Conservation (phyloP, 2,113 vertebrate genomes). For the Notechis scutatus region DNA sequence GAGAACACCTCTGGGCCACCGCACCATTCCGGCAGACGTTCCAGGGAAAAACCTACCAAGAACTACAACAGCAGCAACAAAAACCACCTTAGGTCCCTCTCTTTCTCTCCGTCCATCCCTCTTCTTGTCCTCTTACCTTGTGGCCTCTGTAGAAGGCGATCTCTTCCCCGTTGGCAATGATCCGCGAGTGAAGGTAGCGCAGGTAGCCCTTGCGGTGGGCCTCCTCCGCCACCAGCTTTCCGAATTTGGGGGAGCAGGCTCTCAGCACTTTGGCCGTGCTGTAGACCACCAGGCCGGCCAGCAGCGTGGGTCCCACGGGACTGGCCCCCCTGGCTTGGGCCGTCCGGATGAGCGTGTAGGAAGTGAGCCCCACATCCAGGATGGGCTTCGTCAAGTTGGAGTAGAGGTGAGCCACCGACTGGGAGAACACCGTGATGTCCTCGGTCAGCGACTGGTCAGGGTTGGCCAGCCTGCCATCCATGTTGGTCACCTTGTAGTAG, state of each 20-base stretch:
- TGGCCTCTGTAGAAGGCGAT: conserved; percentile 98
- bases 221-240: conserved; percentile 94
- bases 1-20: too few species aligned
- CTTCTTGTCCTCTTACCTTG: conserved; percentile 76
- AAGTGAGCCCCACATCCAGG: conserved; percentile 91
- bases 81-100: background rate
- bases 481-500: conserved; percentile 92
- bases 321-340: conserved; percentile 87
- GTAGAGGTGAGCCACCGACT: conserved; percentile 93
- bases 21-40: background rate
- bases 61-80: background rate
- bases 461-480: conserved; percentile 93
- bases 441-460: conserved; percentile 97
- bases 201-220: conserved; percentile 92
- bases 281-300: conserved; percentile 92
- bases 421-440: conserved; percentile 95
- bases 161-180: conserved; percentile 96
- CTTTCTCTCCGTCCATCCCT: background rate
- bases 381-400: conserved; percentile 99
- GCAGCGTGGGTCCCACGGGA: conserved; percentile 84
- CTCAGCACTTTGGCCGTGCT: conserved; percentile 89
- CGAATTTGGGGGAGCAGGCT: conserved; percentile 92
- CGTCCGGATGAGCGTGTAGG: conserved; percentile 92
- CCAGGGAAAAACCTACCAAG: conserved; percentile 34
- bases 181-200: conserved; percentile 93